Conservation (phyloP, 2,888 invertebrate species). For the Phengaris alcon region DNA sequence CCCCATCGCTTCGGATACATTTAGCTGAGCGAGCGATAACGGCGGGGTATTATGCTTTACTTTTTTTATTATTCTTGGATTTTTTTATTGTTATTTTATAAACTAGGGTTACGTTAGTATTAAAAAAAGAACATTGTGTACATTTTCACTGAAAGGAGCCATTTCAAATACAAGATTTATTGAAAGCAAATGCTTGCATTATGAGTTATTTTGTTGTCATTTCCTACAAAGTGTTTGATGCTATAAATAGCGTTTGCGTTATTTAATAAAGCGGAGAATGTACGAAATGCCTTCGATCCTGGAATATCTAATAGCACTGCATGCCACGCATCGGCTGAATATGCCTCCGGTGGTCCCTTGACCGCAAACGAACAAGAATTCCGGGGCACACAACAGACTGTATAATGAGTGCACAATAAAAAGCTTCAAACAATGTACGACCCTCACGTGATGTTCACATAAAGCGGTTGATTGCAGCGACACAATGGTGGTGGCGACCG, state of each 20-base stretch:
- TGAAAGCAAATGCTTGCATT: too few relatives aligned
- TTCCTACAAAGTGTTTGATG: not conserved
- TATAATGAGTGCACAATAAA: constrained; percentile 23
- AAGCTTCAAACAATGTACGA: constrained; percentile 26
- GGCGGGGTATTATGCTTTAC: constrained; percentile 12
- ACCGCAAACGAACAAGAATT: constrained; percentile 18
- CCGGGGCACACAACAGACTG: constrained; percentile 18
- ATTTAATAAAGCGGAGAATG: constrained; percentile 12
- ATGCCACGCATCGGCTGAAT: not conserved
- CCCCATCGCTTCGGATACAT: constrained; percentile 24
- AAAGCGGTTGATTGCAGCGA: constrained; percentile 28
- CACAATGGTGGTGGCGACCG: constrained; percentile 27
- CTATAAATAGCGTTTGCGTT: not conserved
- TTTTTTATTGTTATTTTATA: not conserved
- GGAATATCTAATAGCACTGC: not conserved
- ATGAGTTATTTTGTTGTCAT: not conserved
- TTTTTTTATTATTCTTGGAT: constrained; percentile 19
- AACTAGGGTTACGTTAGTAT: not conserved
- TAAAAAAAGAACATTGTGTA: not conserved
- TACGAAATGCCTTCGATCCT: constrained; percentile 1
- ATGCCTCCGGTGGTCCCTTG: constrained; percentile 16
- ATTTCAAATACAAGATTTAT: not conserved
- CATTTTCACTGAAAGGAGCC: not conserved
- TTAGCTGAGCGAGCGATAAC: constrained; percentile 7
- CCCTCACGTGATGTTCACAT: constrained; percentile 27